Evolutionary conservation across 2,888 invertebrate genomes (phyloP).

Genomic region (Erebia epiphron): DNA sequence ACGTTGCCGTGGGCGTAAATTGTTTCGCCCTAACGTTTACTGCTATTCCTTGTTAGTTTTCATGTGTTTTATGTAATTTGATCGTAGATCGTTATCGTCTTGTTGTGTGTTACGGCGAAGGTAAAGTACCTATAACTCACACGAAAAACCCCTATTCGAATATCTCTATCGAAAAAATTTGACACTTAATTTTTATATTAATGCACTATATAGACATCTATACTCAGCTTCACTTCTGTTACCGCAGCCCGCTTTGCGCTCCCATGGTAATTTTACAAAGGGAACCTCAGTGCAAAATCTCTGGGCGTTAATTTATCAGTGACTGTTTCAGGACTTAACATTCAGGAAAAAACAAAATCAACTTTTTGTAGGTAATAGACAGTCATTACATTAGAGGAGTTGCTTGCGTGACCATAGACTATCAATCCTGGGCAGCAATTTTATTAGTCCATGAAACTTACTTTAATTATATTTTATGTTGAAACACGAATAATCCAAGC

Average conservation of each 20-base stretch:
- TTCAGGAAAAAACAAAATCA: background rate
- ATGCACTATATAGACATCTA: background rate
- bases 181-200: background rate
- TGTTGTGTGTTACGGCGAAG: constrained; percentile 10
- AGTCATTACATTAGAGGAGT: constrained; percentile 19
- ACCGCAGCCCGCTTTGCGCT: background rate
- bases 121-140: constrained; percentile 1
- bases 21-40: constrained; percentile 47
- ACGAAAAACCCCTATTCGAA: constrained; percentile 9
- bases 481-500: constrained; percentile 2
- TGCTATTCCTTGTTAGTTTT: constrained; percentile 59
- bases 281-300: no score
- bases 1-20: constrained; percentile 69
- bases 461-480: constrained; percentile 14
- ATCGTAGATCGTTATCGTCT: constrained; percentile 32
- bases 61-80: constrained; percentile 50
- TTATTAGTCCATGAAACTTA: constrained; percentile 21
- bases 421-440: constrained; percentile 16
- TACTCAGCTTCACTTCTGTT: background rate
- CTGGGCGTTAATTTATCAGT: no score
- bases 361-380: background rate
- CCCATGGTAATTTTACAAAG: no score
- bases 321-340: no score
- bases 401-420: constrained; percentile 21
- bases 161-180: background rate